Conservation (phyloP, 2,797 vertebrate genomes). For the Hydrocynus forskahlii region DNA sequence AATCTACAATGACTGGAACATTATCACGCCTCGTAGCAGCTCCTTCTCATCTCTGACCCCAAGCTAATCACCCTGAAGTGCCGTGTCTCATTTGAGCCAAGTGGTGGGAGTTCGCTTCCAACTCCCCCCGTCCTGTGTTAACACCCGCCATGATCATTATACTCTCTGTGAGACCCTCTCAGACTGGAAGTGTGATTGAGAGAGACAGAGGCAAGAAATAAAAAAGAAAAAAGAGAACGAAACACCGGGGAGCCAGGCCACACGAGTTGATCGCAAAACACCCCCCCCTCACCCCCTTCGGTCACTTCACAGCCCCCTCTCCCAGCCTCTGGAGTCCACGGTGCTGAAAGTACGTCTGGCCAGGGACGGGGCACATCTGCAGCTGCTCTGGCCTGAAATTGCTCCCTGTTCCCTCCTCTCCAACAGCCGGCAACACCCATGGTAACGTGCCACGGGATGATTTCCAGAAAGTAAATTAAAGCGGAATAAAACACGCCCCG, state of each 20-base stretch:
- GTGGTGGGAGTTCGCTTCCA: neutral
- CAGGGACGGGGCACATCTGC: constrained; percentile 53
- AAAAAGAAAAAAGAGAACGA: neutral
- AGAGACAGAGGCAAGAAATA: constrained; percentile 2
- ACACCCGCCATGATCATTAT: neutral
- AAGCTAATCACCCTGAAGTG: constrained; percentile 11
- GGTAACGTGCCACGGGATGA: constrained; percentile 75
- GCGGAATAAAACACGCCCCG: constrained; percentile 73
- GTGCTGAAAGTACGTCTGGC: constrained; percentile 51
- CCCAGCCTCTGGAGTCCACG: constrained; percentile 28
- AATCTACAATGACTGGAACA: constrained; percentile 33
- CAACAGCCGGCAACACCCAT: constrained; percentile 67
- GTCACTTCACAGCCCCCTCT: constrained; percentile 18
- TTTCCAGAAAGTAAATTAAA: constrained; percentile 72
- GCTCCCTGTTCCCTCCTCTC: constrained; percentile 63
- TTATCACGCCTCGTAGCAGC: constrained; percentile 2
- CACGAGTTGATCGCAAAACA: constrained; percentile 1
- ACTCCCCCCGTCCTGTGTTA: constrained; percentile 20
- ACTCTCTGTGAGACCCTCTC: neutral
- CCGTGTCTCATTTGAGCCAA: neutral
- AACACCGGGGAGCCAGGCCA: constrained; percentile 18
- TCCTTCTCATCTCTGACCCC: constrained; percentile 26
- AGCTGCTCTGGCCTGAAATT: constrained; percentile 67
- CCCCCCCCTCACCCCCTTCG: neutral
- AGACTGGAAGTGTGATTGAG: neutral